Evolutionary conservation across 2,797 vertebrate species (phyloP).

Genomic region (Cheirogaleus major): DNA sequence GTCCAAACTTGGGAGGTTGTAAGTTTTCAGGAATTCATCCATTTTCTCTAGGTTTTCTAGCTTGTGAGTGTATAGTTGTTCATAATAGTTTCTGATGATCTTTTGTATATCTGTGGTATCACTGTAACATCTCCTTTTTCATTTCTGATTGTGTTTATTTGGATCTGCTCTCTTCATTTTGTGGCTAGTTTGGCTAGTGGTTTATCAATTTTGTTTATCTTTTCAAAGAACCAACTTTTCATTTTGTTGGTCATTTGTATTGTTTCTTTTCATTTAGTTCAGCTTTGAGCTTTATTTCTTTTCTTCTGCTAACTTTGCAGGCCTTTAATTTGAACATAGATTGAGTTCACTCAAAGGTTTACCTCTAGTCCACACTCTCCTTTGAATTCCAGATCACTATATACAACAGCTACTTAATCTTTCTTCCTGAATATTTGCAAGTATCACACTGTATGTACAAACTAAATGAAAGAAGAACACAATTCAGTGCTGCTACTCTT

Average conservation of each 20-base stretch:
- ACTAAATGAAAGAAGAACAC: background rate
- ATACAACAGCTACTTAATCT: background rate
- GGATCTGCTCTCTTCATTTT: background rate
- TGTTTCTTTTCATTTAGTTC: background rate
- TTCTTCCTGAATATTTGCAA: background rate
- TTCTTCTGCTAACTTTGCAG: background rate
- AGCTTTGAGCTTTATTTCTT: background rate
- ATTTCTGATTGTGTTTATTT: background rate
- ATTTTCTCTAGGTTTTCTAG: background rate
- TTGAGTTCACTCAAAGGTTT: background rate
- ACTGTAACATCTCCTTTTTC: background rate
- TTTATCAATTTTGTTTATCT: background rate
- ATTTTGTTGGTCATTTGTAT: background rate
- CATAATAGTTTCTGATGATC: background rate
- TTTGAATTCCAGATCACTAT: background rate
- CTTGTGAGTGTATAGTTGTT: background rate
- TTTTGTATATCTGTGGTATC: background rate
- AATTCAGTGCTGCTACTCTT: background rate
- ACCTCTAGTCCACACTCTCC: background rate
- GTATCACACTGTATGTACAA: background rate
- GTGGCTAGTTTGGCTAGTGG: background rate
- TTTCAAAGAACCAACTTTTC: background rate
- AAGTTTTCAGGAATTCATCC: background rate
- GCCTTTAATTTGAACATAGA: background rate
- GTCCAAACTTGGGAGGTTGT: background rate